A percentile compares a stretch with the other conserved stretches of the same genome.
phyloP scores from a whole-genome alignment of 1,140 invertebrate genomes.

The Calosoma granatense region DNA sequence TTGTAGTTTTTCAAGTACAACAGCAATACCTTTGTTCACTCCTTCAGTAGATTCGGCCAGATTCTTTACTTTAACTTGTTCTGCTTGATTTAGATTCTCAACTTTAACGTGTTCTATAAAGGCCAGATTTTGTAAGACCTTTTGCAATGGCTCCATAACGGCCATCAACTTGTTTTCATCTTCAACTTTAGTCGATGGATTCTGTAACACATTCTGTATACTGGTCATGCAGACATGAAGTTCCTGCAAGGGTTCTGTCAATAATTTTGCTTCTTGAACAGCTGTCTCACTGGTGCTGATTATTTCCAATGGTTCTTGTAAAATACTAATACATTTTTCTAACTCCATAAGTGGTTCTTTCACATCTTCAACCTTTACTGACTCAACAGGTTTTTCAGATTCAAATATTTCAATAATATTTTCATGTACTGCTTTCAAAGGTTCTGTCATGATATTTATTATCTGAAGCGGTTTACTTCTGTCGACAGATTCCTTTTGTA shows the following conservation, averaged over 20 bases:
- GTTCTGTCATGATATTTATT: slow-evolving; percentile 3
- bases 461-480: neutral
- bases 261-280: slow-evolving; percentile 10
- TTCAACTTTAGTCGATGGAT: neutral
- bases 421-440: slow-evolving; percentile 11
- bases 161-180: neutral
- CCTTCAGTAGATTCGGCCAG: neutral
- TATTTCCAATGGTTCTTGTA: slow-evolving; percentile 1
- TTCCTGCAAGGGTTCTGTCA: neutral
- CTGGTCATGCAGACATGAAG: neutral
- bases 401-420: neutral
- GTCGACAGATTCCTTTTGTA: neutral
- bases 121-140: neutral
- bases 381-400: neutral
- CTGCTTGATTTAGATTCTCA: neutral
- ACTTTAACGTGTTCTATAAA: neutral
- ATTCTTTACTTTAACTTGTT: neutral
- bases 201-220: neutral
- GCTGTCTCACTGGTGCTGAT: neutral
- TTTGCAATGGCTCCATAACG: neutral
- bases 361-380: neutral
- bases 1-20: neutral
- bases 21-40: neutral
- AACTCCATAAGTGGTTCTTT: neutral
- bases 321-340: slow-evolving; percentile 1